Evolutionary conservation across 2,888 invertebrate genomes (phyloP).

Genomic region (Chrysodeixis includens): DNA sequence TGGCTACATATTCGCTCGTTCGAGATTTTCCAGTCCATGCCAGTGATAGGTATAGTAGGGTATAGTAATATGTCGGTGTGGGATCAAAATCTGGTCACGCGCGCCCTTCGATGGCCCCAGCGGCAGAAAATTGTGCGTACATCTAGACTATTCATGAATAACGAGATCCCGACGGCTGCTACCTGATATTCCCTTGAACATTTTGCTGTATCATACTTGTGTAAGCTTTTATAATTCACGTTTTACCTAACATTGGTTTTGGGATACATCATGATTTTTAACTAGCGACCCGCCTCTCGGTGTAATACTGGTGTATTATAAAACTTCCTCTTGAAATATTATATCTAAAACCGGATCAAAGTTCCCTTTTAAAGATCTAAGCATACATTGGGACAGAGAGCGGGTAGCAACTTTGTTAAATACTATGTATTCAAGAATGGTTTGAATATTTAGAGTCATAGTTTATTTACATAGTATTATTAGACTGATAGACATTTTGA

Average conservation of each 20-base stretch:
- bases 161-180: slow-evolving; percentile 30
- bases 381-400: too few relatives aligned
- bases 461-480: slow-evolving; percentile 3
- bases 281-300: too few relatives aligned
- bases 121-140: slow-evolving; percentile 65
- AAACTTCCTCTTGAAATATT: too few relatives aligned
- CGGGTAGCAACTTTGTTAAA: too few relatives aligned
- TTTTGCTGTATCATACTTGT: slow-evolving; percentile 37
- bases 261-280: too few relatives aligned
- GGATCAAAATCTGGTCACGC: slow-evolving; percentile 69
- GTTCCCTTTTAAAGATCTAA: too few relatives aligned
- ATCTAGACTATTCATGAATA: slow-evolving; percentile 53
- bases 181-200: slow-evolving; percentile 30
- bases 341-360: too few relatives aligned
- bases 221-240: neutral
- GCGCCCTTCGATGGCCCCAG: slow-evolving; percentile 57
- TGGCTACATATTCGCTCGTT: slow-evolving; percentile 33
- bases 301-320: too few relatives aligned
- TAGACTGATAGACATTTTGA: slow-evolving; percentile 15
- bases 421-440: neutral
- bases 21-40: slow-evolving; percentile 36
- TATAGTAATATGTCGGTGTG: slow-evolving; percentile 60
- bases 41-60: slow-evolving; percentile 44
- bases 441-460: slow-evolving; percentile 1
- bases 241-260: neutral